Percentiles rank a stretch among this genome's conserved stretches.
These are phyloP conservation scores for Siniperca chuatsi DNA, from an alignment of 2,113 vertebrate species.

Conservation along the genomic window DNA sequence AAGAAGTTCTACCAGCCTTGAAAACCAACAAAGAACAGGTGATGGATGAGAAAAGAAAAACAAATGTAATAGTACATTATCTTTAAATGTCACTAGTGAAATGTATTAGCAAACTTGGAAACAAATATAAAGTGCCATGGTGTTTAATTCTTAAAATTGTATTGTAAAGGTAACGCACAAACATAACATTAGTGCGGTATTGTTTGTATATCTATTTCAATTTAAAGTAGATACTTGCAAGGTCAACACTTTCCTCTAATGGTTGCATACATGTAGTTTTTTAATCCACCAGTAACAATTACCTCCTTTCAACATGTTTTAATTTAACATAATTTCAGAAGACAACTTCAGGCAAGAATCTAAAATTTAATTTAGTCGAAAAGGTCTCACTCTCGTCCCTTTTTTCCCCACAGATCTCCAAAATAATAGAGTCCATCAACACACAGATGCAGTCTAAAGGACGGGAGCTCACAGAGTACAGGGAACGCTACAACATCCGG, in stretches of 20 bases:
- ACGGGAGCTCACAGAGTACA: constrained; percentile 92
- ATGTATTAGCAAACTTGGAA: background rate
- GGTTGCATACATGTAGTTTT: background rate
- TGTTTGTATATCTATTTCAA: background rate
- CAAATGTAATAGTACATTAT: background rate
- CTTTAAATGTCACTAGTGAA: background rate
- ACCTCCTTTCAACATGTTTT: too few relatives aligned
- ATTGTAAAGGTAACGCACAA: background rate
- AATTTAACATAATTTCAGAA: background rate
- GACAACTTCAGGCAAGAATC: background rate
- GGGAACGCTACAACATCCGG: constrained; percentile 95
- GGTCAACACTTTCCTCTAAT: background rate
- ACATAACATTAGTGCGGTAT: too few relatives aligned
- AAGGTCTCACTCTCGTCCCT: background rate
- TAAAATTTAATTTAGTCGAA: background rate
- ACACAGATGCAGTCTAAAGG: constrained; percentile 92
- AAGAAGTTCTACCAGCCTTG: constrained; percentile 93
- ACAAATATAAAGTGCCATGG: background rate
- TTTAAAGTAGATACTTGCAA: background rate
- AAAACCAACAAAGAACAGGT: constrained; percentile 95
- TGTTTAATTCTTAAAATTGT: background rate
- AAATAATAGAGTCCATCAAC: constrained; percentile 88
- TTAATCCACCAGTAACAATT: background rate
- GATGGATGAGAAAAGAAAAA: background rate
- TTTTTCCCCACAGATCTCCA: constrained; percentile 82